Evolutionary conservation across 2,113 vertebrate species (phyloP), one percentile per base, ranked within the genome.

Genomic region (Hepsetus odoe): DNA sequence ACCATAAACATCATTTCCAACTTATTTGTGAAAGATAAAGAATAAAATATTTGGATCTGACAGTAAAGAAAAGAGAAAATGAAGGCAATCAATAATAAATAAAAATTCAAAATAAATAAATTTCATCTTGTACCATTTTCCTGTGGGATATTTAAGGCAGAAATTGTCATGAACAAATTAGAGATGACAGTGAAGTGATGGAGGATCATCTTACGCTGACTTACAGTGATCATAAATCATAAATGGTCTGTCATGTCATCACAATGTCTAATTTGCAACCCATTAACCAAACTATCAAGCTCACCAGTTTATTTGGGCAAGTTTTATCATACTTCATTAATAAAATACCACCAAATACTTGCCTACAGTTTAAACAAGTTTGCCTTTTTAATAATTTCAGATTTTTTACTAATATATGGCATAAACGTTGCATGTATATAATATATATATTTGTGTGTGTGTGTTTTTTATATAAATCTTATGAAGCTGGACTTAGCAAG

Each of bases 301-400:
- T 61, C 18, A 51, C 13, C 6, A 42, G 40, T 42, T 42, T 42
- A 70, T 61, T 11, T 71, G 67, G 66, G 51, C 10, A 59, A 5
- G 10, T 24, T 44, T 69, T 22, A n/a, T 9, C 30, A 13, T 38
- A 40, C 16, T 66, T 16, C 2, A 49, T 4, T 18, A 74, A 65
- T 16, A 38, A 28, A 26, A 35, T 33, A 49, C 0, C 0, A 62
- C 7, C 12, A 22, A 28, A 16, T 30, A 28, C 40, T 42, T 38
- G n/a, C n/a, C n/a, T n/a, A 70, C 44, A 62, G 58, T 62, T 38
- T 74, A 61, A 87, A 85, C 80, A 88, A 61, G 62, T 20, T 53
- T 72, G 38, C 22, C 66, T 58, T 79, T 69, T n/a, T n/a, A n/a
- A n/a, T n/a, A n/a, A n/a, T n/a, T n/a, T n/a, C n/a, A n/a, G n/a